phyloP scores from a whole-genome alignment of 2,797 vertebrate genomes.

The Hybognathus amarus region DNA sequence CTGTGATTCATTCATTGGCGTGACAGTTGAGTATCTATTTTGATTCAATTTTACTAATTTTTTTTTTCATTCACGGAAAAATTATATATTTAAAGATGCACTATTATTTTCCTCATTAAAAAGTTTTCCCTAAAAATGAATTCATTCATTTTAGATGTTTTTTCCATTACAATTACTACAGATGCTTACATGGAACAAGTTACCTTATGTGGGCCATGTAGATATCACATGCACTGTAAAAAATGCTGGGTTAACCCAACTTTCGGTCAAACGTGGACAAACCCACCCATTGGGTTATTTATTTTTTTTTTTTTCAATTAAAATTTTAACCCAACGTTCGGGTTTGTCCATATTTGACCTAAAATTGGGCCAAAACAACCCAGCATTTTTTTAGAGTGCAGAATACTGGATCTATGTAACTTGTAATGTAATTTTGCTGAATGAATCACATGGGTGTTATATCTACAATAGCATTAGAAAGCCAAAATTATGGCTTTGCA shows the following conservation, averaged over 20 bases:
- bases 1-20: constrained; percentile 8
- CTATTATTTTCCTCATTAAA: neutral
- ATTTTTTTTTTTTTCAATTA: no score
- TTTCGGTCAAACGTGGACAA: no score
- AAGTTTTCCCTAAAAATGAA: neutral
- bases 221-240: neutral
- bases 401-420: no score
- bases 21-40: neutral
- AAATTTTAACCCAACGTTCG: no score
- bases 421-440: no score
- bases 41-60: neutral
- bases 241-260: no score
- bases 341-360: no score
- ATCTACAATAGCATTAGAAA: neutral
- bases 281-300: no score
- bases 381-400: no score
- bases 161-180: neutral
- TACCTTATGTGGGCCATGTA: neutral
- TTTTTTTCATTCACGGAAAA: neutral
- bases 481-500: neutral
- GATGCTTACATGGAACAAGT: neutral
- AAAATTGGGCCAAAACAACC: no score
- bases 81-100: neutral
- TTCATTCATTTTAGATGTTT: neutral
- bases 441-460: neutral